Conservation (phyloP, 1,140 invertebrate species). For the Drosophila rufa region DNA sequence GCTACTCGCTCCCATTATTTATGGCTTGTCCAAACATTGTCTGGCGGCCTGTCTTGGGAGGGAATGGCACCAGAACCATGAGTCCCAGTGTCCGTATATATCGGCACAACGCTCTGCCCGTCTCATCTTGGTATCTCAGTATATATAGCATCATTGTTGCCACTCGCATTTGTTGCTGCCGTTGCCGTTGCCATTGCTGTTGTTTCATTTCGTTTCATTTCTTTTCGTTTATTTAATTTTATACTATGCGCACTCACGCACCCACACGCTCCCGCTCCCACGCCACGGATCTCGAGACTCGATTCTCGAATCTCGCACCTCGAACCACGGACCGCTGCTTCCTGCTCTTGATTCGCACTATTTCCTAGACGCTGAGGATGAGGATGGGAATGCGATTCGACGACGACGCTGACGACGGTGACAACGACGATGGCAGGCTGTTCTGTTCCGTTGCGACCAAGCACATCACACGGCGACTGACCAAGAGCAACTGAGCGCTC, state of each 20-base stretch:
- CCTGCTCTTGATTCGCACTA: constrained; percentile 71
- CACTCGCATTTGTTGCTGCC: constrained; percentile 62
- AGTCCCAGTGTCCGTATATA: constrained; percentile 58
- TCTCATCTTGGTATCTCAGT: constrained; percentile 51
- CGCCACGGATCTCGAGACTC: constrained; percentile 17
- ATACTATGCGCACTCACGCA: constrained; percentile 82
- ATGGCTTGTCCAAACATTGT: constrained; percentile 71
- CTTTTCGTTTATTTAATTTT: constrained; percentile 77
- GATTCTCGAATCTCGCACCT: constrained; percentile 5
- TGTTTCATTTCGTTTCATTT: constrained; percentile 56
- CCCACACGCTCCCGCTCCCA: constrained; percentile 47
- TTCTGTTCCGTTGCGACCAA: constrained; percentile 42
- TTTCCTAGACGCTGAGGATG: constrained; percentile 45
- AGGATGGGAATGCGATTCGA: constrained; percentile 52
- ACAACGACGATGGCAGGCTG: constrained; percentile 7
- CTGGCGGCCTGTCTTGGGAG: constrained; percentile 44
- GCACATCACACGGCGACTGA: constrained; percentile 77
- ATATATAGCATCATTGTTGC: constrained; percentile 55
- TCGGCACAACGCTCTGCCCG: constrained; percentile 70
- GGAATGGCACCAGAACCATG: constrained; percentile 34
- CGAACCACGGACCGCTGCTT: constrained; percentile 47
- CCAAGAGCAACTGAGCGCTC: constrained; percentile 82
- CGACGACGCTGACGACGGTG: not conserved
- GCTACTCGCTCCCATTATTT: constrained; percentile 42
- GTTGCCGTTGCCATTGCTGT: constrained; percentile 34